Conservation (phyloP, 2,797 vertebrate genomes). For the Thunnus albacares region DNA sequence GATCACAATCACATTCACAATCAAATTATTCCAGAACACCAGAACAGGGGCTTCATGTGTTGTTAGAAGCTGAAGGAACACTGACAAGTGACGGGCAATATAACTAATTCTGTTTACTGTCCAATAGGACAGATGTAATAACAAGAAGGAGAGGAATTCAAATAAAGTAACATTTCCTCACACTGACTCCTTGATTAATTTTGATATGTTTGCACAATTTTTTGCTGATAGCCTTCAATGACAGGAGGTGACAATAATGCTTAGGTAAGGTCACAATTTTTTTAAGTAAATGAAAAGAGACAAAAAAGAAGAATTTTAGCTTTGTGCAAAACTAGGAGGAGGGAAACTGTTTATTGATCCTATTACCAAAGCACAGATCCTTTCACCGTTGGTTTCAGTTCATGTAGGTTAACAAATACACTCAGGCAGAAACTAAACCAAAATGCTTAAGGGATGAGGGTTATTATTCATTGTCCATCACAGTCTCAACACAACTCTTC, state of each 20-base stretch:
- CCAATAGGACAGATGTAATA: not conserved
- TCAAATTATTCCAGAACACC: slow-evolving; percentile 24
- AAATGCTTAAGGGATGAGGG: too few relatives aligned
- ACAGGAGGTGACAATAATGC: not conserved
- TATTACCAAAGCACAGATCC: too few relatives aligned
- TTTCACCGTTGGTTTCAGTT: too few relatives aligned
- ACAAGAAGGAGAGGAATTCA: not conserved
- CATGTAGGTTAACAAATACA: too few relatives aligned
- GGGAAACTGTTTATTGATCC: not conserved
- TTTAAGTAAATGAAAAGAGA: not conserved
- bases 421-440: too few relatives aligned
- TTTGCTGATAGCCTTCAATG: not conserved
- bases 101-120: not conserved
- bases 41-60: not conserved
- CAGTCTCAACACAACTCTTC: too few relatives aligned
- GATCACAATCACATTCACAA: slow-evolving; percentile 44
- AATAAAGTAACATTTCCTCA: not conserved
- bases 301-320: not conserved
- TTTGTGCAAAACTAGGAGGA: not conserved
- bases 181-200: not conserved
- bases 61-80: slow-evolving; percentile 1
- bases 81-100: not conserved
- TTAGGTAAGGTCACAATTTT: too few relatives aligned
- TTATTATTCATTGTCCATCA: too few relatives aligned
- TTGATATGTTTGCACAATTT: not conserved